phyloP scores from a whole-genome alignment of 2,113 vertebrate species.

The Dicerorhinus sumatrensis region DNA sequence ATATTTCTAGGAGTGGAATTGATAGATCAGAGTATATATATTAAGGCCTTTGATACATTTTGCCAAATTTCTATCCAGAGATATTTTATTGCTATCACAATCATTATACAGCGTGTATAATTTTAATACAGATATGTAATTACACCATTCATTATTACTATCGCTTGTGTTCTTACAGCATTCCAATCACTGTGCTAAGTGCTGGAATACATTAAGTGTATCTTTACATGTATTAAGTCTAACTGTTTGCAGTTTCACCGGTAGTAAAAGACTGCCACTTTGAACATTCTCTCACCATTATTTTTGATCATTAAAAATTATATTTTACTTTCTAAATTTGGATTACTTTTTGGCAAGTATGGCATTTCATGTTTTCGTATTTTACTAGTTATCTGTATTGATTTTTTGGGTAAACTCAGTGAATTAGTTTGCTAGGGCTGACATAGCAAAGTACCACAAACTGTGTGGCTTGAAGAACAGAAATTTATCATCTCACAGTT shows the following conservation, averaged over 20 bases:
- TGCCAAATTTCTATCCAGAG: constrained; percentile 62
- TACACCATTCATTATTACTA: constrained; percentile 50
- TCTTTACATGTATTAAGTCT: constrained; percentile 18
- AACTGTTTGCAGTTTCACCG: not conserved
- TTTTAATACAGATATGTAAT: constrained; percentile 64
- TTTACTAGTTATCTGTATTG: not conserved
- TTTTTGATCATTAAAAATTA: constrained; percentile 24
- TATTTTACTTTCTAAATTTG: constrained; percentile 9
- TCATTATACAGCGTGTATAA: constrained; percentile 53
- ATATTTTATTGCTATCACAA: constrained; percentile 49
- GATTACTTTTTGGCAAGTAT: not conserved
- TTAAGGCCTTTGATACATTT: constrained; percentile 15
- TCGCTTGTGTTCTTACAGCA: constrained; percentile 51
- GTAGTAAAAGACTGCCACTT: not conserved
- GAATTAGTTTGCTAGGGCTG: not conserved
- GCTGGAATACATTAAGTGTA: constrained; percentile 48
- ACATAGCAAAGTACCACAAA: not conserved
- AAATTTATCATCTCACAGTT: not conserved
- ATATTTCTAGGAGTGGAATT: not conserved
- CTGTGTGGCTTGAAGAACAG: not conserved
- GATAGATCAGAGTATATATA: not conserved
- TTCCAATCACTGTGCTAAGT: constrained; percentile 49
- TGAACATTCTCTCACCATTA: not conserved
- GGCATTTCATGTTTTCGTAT: not conserved
- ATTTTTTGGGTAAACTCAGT: not conserved